These are phyloP conservation scores for Condylostylus longicornis DNA, from an alignment of 1,140 invertebrate genomes.

Conservation along the genomic window DNA sequence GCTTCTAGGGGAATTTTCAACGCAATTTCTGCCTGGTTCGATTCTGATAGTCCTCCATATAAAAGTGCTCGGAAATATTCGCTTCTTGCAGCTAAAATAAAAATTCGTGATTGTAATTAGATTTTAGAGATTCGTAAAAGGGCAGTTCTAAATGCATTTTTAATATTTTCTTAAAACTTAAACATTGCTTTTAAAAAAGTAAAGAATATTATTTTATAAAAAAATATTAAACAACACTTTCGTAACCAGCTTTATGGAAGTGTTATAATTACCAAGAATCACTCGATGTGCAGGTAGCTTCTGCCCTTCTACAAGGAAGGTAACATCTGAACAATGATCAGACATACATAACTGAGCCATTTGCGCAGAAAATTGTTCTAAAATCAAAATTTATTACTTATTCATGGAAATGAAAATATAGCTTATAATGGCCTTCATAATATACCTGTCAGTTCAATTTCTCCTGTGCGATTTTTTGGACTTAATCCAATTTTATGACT, in stretches of 20 bases:
- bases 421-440: neutral
- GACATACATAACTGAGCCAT: slow-evolving; percentile 68
- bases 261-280: no score
- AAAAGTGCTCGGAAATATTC: slow-evolving; percentile 87
- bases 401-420: neutral
- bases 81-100: slow-evolving; percentile 82
- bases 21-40: slow-evolving; percentile 66
- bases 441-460: slow-evolving; percentile 42
- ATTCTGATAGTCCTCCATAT: slow-evolving; percentile 83
- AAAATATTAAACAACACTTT: neutral
- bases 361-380: slow-evolving; percentile 27
- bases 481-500: slow-evolving; percentile 35
- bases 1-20: slow-evolving; percentile 72
- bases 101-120: no score
- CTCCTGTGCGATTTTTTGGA: slow-evolving; percentile 30
- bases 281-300: slow-evolving; percentile 77
- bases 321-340: slow-evolving; percentile 83
- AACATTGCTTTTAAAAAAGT: no score
- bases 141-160: no score
- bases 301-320: slow-evolving; percentile 70
- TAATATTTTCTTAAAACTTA: no score
- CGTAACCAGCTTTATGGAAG: no score
- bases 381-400: slow-evolving; percentile 12
- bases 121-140: slow-evolving; percentile 39
- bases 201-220: neutral